Conservation (phyloP, 2,113 vertebrate genomes). For the Nycticorax nycticorax region DNA sequence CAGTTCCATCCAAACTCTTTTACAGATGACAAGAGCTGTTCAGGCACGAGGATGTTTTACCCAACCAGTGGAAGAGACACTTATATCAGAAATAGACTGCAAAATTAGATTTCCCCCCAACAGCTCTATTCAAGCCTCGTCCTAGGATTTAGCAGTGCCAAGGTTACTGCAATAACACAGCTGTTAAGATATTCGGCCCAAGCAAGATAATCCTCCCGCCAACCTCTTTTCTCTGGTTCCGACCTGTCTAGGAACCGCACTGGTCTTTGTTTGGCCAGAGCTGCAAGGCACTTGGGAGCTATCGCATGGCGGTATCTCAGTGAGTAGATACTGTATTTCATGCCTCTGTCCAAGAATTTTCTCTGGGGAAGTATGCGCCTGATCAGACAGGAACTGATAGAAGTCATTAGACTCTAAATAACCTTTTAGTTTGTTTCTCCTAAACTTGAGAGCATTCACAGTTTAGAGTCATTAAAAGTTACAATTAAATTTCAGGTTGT, state of each 20-base stretch:
- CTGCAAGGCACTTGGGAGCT: neutral
- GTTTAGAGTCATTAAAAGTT: neutral
- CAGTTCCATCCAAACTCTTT: neutral
- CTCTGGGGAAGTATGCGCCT: neutral
- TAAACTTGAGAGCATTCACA: neutral
- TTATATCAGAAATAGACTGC: neutral
- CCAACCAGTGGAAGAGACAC: neutral
- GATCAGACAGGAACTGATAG: neutral
- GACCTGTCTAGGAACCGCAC: neutral
- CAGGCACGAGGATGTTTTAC: neutral
- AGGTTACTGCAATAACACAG: neutral
- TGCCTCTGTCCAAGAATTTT: slow-evolving; percentile 16
- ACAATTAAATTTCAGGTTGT: neutral
- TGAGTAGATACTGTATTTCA: neutral
- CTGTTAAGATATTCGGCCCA: neutral
- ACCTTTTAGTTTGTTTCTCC: neutral
- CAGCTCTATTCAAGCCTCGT: neutral
- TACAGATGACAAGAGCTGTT: neutral
- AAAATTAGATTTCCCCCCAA: neutral
- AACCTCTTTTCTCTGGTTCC: slow-evolving; percentile 19
- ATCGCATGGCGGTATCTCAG: neutral
- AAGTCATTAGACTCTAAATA: neutral
- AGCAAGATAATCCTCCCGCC: neutral
- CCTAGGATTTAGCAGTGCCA: neutral
- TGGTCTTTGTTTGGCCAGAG: neutral